Percentiles rank a stretch among this genome's conserved stretches.
These are phyloP conservation scores for Ceriagrion tenellum DNA, from an alignment of 2,888 invertebrate species.

Conservation along the genomic window DNA sequence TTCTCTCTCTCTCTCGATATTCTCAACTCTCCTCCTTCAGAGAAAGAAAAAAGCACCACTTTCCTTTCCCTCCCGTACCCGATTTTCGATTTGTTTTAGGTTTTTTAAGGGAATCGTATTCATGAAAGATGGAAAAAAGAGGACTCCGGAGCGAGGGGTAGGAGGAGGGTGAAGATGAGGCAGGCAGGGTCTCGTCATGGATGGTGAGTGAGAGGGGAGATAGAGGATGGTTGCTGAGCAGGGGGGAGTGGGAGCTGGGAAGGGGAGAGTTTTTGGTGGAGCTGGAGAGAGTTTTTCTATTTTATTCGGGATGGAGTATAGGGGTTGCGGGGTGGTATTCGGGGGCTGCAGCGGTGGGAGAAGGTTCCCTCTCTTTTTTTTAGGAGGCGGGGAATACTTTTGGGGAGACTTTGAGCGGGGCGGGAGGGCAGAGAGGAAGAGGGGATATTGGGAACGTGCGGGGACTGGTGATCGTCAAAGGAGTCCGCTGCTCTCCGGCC, in stretches of 20 bases:
- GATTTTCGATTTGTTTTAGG: conserved; percentile 55
- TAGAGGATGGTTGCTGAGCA: neutral
- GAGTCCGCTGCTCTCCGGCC: neutral
- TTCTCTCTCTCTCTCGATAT: conserved; percentile 42
- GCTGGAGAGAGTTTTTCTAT: neutral
- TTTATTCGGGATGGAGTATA: neutral
- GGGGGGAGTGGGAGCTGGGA: neutral
- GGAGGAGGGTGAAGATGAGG: neutral
- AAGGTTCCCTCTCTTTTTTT: neutral
- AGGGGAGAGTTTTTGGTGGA: neutral
- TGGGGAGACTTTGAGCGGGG: neutral
- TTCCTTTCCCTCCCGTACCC: neutral
- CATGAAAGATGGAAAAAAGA: conserved; percentile 59
- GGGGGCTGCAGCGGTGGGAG: neutral
- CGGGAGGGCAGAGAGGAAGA: neutral
- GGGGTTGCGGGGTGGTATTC: neutral
- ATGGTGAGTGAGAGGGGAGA: neutral
- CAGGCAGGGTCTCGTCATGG: conserved; percentile 16
- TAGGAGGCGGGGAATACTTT: neutral
- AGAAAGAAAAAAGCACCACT: neutral
- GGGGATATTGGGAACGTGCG: conserved; percentile 60
- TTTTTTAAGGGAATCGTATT: conserved; percentile 68
- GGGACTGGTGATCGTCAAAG: conserved; percentile 57
- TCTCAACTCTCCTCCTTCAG: neutral
- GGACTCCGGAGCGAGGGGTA: neutral